Conservation (phyloP, 2,888 invertebrate species). For the Lycocerus yunnanus region DNA sequence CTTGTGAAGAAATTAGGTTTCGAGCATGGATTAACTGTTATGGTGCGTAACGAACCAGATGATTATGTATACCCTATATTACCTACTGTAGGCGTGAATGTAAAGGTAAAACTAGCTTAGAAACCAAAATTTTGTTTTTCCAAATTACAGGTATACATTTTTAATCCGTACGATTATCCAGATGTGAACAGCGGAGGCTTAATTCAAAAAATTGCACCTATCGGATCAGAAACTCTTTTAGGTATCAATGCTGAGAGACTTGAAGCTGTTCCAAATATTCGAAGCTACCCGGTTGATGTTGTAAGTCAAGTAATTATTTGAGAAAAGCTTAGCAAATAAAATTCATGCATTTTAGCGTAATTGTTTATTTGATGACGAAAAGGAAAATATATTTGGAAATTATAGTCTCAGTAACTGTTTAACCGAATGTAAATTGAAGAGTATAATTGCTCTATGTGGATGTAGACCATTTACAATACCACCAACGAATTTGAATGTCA, state of each 20-base stretch:
- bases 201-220: neutral
- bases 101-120: neutral
- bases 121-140: neutral
- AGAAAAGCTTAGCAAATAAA: neutral
- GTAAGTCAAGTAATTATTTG: conserved; percentile 3
- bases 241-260: neutral
- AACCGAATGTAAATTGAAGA: conserved; percentile 12
- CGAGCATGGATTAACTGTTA: conserved; percentile 7
- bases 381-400: conserved; percentile 1
- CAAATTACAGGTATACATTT: conserved; percentile 13
- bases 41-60: neutral
- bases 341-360: neutral
- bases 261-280: conserved; percentile 11
- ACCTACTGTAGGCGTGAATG: conserved; percentile 13
- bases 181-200: conserved; percentile 12
- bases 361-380: neutral
- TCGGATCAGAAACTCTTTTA: conserved; percentile 7
- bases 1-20: neutral
- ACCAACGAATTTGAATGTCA: neutral
- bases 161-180: conserved; percentile 13
- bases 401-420: conserved; percentile 23
- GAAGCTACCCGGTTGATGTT: neutral
- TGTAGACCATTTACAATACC: conserved; percentile 11
- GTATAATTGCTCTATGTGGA: conserved; percentile 10
- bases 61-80: conserved; percentile 15